Evolutionary conservation across 2,113 vertebrate species (phyloP).

Genomic region (Semnopithecus entellus): DNA sequence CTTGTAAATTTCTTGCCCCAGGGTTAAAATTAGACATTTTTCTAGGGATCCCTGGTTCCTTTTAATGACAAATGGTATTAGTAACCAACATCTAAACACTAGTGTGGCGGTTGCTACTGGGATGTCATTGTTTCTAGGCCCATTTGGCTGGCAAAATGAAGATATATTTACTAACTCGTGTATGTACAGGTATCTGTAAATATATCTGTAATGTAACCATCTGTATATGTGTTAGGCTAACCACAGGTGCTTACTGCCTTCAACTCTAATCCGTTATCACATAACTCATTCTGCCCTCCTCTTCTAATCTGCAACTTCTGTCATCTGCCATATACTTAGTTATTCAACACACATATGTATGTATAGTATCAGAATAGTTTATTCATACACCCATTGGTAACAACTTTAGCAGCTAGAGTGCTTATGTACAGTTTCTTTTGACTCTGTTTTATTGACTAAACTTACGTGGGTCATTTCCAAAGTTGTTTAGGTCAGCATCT

Average conservation of each 20-base stretch:
- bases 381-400: not conserved
- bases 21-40: not conserved
- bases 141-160: not conserved
- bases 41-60: not conserved
- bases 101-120: not conserved
- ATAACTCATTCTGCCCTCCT: not conserved
- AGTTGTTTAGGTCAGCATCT: not conserved
- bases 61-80: not conserved
- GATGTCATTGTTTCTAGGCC: not conserved
- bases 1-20: not conserved
- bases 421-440: not conserved
- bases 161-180: rapidly evolving
- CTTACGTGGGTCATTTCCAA: not conserved
- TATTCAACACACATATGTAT: not conserved
- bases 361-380: not conserved
- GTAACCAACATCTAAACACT: not conserved
- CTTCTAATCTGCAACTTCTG: not conserved
- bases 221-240: not conserved
- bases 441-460: not conserved
- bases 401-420: not conserved
- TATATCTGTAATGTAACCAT: not conserved
- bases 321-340: not conserved
- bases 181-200: not conserved
- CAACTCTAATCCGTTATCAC: not conserved
- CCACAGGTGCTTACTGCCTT: not conserved